A percentile compares a stretch with the other conserved stretches of the same genome.
Evolutionary conservation across 92 coral and sea anemone genomes (phyloP).

Genomic region (Parazoanthus swiftii): DNA sequence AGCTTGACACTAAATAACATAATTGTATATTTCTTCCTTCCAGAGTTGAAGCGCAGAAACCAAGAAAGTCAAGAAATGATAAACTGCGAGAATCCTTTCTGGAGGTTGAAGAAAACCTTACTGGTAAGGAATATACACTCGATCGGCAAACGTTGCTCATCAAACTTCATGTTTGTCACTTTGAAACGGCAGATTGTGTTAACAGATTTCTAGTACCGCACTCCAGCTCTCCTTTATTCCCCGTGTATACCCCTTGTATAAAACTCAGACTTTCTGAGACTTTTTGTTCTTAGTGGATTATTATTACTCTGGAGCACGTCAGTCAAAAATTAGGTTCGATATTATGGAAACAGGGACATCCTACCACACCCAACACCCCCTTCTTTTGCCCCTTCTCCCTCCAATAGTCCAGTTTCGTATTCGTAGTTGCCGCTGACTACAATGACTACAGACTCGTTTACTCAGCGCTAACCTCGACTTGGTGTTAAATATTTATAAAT

Average conservation of each 20-base stretch:
- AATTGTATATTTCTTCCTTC: background rate
- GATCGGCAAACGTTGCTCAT: background rate
- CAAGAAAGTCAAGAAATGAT: constrained; percentile 45
- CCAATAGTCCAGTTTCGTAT: background rate
- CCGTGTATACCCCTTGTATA: too few species aligned
- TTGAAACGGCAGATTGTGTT: background rate
- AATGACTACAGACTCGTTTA: too few species aligned
- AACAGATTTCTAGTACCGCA: background rate
- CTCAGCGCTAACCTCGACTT: too few species aligned
- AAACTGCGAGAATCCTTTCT: constrained; percentile 64
- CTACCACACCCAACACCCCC: background rate
- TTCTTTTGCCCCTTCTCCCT: background rate
- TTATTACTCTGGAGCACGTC: too few species aligned
- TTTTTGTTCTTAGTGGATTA: too few species aligned
- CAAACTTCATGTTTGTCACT: background rate
- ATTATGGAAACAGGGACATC: background rate
- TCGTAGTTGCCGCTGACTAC: too few species aligned
- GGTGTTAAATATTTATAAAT: too few species aligned
- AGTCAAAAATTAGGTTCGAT: background rate
- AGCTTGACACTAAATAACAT: background rate
- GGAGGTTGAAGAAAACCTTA: constrained; percentile 58
- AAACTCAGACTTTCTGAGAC: too few species aligned
- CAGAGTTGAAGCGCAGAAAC: constrained; percentile 47
- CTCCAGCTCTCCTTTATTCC: too few species aligned
- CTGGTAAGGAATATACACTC: constrained; percentile 16